Evolutionary conservation across 1,140 invertebrate species (phyloP), one percentile per base, ranked within the genome.

Genomic region (Lordiphosa clarofinis): DNA sequence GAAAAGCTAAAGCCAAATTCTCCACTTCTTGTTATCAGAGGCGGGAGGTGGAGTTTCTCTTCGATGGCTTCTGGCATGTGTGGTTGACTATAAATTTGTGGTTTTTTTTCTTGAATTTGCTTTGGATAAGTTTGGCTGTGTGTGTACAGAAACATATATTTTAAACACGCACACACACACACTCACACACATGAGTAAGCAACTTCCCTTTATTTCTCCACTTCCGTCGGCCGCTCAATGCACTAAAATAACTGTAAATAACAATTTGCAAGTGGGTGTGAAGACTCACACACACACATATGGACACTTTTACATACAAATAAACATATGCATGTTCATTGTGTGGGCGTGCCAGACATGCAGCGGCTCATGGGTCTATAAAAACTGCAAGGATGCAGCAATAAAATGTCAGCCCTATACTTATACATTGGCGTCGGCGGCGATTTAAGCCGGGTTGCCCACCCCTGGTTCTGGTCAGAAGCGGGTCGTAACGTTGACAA

Each of bases 201-300:
- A 36, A 72, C 50, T 61, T 57, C 37, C 42, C 58, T 69, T 31
- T 59, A 43, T 44, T 44, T 10, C 39, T 42, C 24, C 44, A 69
- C 57, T 73, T 74, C 64, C 64, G 75, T 47, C 55, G 43, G 56
- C 52, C 72, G 47, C 60, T 73, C 78, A 82, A 84, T 84, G 73
- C 73, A 82, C 76, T 84, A 65, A 76, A 82, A 82, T 82, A 82
- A 84, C 78, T 55, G 76, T 84, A 82, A 82, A 84, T 82, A 84
- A 76, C 73, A 72, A 84, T 82, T 82, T 76, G 72, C 72, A 65
- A 65, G 76, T 72, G 69, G 70, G 78, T 73, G 76, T 60, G 53
- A 69, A 69, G 61, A 54, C 55, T 56, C 52, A 64, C 49, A 62
- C 31, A 62, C 31, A 53, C 33, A 46, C 62, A 57, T 7, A 49